Conservation (phyloP, 2,113 vertebrate genomes). For the human (Homo sapiens) region GRCh38 chr9:7175001-7175500, state of each 20-base stretch:
- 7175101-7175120: background rate
- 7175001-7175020: slow-evolving; percentile 12
- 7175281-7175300: slow-evolving; percentile 80
- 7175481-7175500: slow-evolving; percentile 83
- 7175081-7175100: background rate
- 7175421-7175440: slow-evolving; percentile 82
- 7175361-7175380: slow-evolving; percentile 78
- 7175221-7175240: slow-evolving; percentile 72
- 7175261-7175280: slow-evolving; percentile 74
- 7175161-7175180: slow-evolving; percentile 65
- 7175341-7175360: slow-evolving; percentile 67
- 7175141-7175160: slow-evolving; percentile 69
- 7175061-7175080: background rate
- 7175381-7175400: slow-evolving; percentile 71
- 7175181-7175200: slow-evolving; percentile 67
- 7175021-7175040: slow-evolving; percentile 31
- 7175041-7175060: background rate
- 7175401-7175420: slow-evolving; percentile 81
- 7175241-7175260: slow-evolving; percentile 68
- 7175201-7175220: slow-evolving; percentile 83
- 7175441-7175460: slow-evolving; percentile 84
- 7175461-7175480: slow-evolving; percentile 80
- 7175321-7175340: slow-evolving; percentile 73
- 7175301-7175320: slow-evolving; percentile 80
- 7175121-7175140: slow-evolving; percentile 19